phyloP scores from a whole-genome alignment of 2,888 invertebrate species.

The Seira musarum region DNA sequence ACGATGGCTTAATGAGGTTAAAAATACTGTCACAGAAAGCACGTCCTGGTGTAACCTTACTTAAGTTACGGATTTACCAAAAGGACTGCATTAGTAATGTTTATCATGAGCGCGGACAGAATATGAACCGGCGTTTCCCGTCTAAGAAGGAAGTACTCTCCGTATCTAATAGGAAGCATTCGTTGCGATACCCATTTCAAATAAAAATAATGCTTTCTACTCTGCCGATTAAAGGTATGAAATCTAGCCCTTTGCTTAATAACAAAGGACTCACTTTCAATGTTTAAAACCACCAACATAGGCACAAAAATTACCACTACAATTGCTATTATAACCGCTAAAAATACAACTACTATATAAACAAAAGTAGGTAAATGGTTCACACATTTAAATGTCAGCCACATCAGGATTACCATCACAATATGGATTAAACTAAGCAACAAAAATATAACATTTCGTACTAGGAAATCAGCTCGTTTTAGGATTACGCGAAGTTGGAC shows the following conservation, averaged over 20 bases:
- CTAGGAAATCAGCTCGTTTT: constrained; percentile 12
- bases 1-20: too few relatives aligned
- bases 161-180: constrained; percentile 22
- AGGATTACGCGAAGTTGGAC: constrained; percentile 12
- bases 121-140: not conserved
- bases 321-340: not conserved
- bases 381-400: constrained; percentile 21
- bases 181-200: constrained; percentile 16
- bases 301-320: constrained; percentile 8
- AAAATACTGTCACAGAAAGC: too few relatives aligned
- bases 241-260: not conserved
- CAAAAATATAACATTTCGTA: not conserved
- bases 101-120: constrained; percentile 18
- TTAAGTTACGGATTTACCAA: constrained; percentile 21
- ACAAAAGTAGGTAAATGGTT: not conserved
- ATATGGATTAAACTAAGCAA: not conserved
- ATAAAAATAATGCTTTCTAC: not conserved
- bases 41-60: too few relatives aligned
- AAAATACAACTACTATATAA: not conserved
- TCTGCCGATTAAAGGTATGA: not conserved
- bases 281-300: not conserved
- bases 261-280: constrained; percentile 10
- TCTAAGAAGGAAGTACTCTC: constrained; percentile 6
- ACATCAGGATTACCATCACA: not conserved
- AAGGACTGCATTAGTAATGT: constrained; percentile 25